Conservation (phyloP, 64 coral and sea anemone genomes). For the Platygyra sinensis region DNA sequence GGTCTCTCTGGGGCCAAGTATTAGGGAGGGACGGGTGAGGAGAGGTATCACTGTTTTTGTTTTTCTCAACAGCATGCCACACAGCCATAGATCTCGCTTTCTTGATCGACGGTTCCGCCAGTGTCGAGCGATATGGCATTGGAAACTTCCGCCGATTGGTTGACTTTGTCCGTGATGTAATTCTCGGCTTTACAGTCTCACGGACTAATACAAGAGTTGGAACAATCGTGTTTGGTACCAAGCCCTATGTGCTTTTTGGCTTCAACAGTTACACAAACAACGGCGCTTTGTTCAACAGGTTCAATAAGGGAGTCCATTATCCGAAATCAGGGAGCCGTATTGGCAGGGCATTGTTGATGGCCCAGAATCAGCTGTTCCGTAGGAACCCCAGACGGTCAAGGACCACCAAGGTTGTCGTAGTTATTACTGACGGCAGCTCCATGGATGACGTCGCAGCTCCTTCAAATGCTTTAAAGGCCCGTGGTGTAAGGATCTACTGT, state of each 20-base stretch:
- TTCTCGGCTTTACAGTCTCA: slow-evolving; percentile 54
- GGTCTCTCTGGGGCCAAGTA: no score
- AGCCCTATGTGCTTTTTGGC: slow-evolving; percentile 39
- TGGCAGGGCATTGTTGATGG: slow-evolving; percentile 52
- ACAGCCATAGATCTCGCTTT: slow-evolving; percentile 63
- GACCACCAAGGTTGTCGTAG: slow-evolving; percentile 52
- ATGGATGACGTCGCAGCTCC: slow-evolving; percentile 61
- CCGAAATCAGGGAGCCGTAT: slow-evolving; percentile 63
- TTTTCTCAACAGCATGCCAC: slow-evolving; percentile 39
- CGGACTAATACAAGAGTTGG: slow-evolving; percentile 35
- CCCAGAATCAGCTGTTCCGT: slow-evolving; percentile 39
- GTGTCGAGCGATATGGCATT: slow-evolving; percentile 63
- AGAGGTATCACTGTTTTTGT: background rate
- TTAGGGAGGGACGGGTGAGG: background rate
- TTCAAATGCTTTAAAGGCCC: slow-evolving; percentile 47
- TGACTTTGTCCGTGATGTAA: slow-evolving; percentile 41
- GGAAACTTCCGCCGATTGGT: slow-evolving; percentile 63
- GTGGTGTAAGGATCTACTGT: slow-evolving; percentile 58
- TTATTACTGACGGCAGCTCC: slow-evolving; percentile 61
- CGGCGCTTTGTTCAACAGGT: slow-evolving; percentile 48
- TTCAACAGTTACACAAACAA: slow-evolving; percentile 69
- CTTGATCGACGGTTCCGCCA: slow-evolving; percentile 62
- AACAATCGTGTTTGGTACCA: slow-evolving; percentile 62
- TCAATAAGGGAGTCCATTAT: slow-evolving; percentile 39
- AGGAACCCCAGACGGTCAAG: slow-evolving; percentile 31